Evolutionary conservation across 2,888 invertebrate species (phyloP), one percentile per base, ranked within the genome.

Genomic region (Pelosia muscerda): DNA sequence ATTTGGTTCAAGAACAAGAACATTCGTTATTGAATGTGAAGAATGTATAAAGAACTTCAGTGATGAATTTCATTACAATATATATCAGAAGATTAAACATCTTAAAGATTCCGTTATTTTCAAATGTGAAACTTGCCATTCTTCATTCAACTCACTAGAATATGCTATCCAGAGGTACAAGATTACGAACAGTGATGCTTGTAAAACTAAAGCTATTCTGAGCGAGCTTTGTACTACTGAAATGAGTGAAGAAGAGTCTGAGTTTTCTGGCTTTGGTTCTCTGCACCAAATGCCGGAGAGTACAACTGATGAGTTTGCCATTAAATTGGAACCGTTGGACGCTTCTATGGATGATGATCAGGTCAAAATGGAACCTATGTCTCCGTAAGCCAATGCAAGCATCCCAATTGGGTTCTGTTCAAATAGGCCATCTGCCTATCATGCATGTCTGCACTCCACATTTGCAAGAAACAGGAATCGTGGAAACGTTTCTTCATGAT

Each of bases 161-260:
- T 93, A 86, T 65, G 80, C 86, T 0, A 84, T 93, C 2, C 90
- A 90, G 28, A 82, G 88, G 5, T 86, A 90, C 25, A 92, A 86
- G 31, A 1, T 84, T 0, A 67, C 68, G 0, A 85, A 83, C 25
- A 63, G 74, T 0, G 88, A 89, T 25, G 65, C 73, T 0, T 70
- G 64, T 1, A 88, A 86, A 22, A 83, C 84, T 1, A 90, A 92
- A 68, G 84, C 90, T 81, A 88, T 92, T 6, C 66, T 93, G 15
- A 93, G 93, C 34, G 93, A 93, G 55, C 70, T 93, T 0, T 93
- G 93, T 66, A 92, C 92, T 0, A 78, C 92, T 0, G 90, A 92
- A 61, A 92, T 93, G 92, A 92, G 93, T 54, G 93, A 89, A 0
- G 88, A 87, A 0, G 90, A 90, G 6, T 74, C 73, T 0, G 76